Base-by-base conservation (phyloP, 2,113 vertebrate species). In the Phasianus colchicus region DNA sequence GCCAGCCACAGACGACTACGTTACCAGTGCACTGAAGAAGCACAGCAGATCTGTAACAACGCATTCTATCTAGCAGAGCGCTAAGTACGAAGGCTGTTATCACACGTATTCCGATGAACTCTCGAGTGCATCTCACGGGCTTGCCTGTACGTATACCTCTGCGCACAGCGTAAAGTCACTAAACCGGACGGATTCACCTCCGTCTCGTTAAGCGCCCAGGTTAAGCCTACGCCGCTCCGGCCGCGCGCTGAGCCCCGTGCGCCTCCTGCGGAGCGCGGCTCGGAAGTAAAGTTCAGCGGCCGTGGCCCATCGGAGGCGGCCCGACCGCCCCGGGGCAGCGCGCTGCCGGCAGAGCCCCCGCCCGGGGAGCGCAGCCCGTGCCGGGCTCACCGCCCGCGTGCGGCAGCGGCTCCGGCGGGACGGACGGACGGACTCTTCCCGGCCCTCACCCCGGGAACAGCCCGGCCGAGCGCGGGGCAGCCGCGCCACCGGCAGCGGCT, bases 1-100 rank as follows among this genome's bases (percentile, higher is more conserved):
- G 34, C 24, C 74, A n/a, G 70, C 38, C 8, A 9, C 66, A 38
- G 52, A 2, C 0, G 54, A 2, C 43, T 1, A 5, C 25, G 43
- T 3, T 3, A 0, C 0, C 42, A 19, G 83, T 0, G 7, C 14
- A 0, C 14, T 0, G 42, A 22, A 14, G 45, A 30, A 2, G 36
- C 18, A 1, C 20, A 0, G 34, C 70, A 10, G 50, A 67, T 5
- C n/a, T 3, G 63, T 45, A 4, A 2, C 87, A 20, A 36, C 45
- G 1, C 22, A 0, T 1, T 5, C 1, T 3, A 8, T 1, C 3
- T 0, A 22, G 55, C 61, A 6, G 40, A 2, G 61, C 19, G 25
- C 3, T 8, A 12, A 21, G 10, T 1, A 11, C 21, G 9, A 4
- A 1, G 24, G 0, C 43, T 13, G 29, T 9, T 30, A 24, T 1